These are phyloP conservation scores for Stegophylla sp. DNA, from an alignment of 2,888 invertebrate species.

Conservation along the genomic window DNA sequence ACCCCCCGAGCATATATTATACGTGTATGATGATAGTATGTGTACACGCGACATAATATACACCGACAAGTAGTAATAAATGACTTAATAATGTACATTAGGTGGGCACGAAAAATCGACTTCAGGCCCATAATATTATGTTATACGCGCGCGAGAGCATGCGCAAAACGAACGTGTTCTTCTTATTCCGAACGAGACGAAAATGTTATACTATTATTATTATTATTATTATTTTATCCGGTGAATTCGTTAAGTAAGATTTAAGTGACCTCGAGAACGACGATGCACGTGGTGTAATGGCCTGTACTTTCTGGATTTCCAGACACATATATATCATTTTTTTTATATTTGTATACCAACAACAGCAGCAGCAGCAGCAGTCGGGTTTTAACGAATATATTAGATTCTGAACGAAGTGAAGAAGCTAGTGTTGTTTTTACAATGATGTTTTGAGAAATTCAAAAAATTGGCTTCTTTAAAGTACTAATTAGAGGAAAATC, in stretches of 20 bases:
- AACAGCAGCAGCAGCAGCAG: too few species aligned
- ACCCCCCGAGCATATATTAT: background rate
- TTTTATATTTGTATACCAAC: background rate
- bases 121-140: background rate
- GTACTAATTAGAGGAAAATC: too few species aligned
- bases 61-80: background rate
- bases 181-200: background rate
- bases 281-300: background rate
- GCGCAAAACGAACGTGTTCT: background rate
- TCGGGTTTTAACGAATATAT: constrained; percentile 21
- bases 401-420: too few species aligned
- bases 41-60: too few species aligned
- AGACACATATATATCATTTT: background rate
- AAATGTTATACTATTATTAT: too few species aligned
- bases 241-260: constrained; percentile 1
- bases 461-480: too few species aligned
- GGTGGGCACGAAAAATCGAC: background rate
- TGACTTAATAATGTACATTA: background rate
- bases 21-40: background rate
- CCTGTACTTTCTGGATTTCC: background rate
- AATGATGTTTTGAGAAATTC: too few species aligned
- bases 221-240: constrained; percentile 3
- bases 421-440: too few species aligned
- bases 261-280: background rate
- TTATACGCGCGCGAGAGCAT: background rate